Conservation (phyloP, 2,113 vertebrate genomes). For the Cyanoderma ruficeps region DNA sequence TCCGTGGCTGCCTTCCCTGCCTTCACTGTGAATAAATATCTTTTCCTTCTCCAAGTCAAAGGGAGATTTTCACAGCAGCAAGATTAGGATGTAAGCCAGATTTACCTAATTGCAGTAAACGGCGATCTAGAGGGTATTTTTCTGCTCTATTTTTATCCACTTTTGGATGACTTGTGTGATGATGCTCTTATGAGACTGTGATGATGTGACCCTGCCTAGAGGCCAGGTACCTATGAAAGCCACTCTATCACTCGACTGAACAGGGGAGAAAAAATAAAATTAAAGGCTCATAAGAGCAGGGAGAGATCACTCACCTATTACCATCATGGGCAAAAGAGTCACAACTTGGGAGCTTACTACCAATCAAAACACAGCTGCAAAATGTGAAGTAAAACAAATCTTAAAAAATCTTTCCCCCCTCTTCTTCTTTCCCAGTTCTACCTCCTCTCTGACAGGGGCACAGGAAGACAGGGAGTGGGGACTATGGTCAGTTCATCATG, state of each 20-base stretch:
- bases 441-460: neutral
- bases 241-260: no score
- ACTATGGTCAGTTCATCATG: rapidly evolving
- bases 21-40: neutral
- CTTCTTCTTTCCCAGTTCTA: neutral
- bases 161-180: neutral
- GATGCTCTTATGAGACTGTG: neutral
- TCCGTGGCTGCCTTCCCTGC: neutral
- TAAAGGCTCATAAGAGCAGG: neutral
- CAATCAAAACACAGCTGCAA: neutral
- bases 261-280: neutral
- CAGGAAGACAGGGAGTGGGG: neutral
- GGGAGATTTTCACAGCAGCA: neutral
- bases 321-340: neutral
- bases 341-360: neutral
- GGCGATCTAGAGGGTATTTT: neutral
- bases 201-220: neutral
- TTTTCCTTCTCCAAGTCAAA: neutral
- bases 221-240: neutral
- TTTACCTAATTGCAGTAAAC: neutral
- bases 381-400: neutral
- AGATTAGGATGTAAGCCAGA: neutral
- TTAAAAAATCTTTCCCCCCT: neutral
- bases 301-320: neutral
- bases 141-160: neutral